Base-by-base conservation (phyloP, 92 coral and sea anemone species). In the Palythoa caribaeorum region DNA sequence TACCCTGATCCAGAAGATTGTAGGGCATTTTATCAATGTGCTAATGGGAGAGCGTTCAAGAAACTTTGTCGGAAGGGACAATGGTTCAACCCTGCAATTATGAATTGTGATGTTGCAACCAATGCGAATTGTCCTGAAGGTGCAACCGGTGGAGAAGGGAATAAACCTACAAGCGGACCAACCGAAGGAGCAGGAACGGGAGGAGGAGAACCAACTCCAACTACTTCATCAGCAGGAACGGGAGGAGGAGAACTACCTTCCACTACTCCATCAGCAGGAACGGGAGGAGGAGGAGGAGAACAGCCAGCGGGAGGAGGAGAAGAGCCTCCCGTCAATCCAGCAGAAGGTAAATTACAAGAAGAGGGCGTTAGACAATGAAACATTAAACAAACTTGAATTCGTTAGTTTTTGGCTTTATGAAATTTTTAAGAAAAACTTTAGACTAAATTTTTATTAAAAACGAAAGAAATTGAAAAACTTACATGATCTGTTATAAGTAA, bases 1-100 rank as follows among this genome's bases (percentile, higher is more conserved):
- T 93, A 95, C 73, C 93, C 93, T 17, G 98, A 95, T 70, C 94
- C 92, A 28, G 57, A 75, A 28, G 98, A 95, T 66, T 91, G 91
- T 71, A 89, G 91, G 12, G 96, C 96, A 0, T 95, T 85, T 88
- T 95, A 95, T 81, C 84, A 90, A 38, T 95, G 98, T 71, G 48
- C 72, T 15, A 73, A 87, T 14, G 93, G 93, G 16, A 80, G 85
- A 38, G 55, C 96, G 44, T 87, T 71, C 63, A 93, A 92, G 70
- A 90, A 93, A 77, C 84, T 71, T 51, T 95, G 98, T 60, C 85
- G 89, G 14, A 73, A 69, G 28, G 98, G 98, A 1, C 88, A 87
- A n/a, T 86, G 86, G 84, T 95, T 95, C 60, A 95, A 95, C 80
- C 96, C 96, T 2, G 20, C 78, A 55, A 88, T 91, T 38, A 90